A percentile compares a stretch with the other conserved stretches of the same genome.
Evolutionary conservation across 2,797 vertebrate species (phyloP).

Genomic region (Anguilla anguilla): DNA sequence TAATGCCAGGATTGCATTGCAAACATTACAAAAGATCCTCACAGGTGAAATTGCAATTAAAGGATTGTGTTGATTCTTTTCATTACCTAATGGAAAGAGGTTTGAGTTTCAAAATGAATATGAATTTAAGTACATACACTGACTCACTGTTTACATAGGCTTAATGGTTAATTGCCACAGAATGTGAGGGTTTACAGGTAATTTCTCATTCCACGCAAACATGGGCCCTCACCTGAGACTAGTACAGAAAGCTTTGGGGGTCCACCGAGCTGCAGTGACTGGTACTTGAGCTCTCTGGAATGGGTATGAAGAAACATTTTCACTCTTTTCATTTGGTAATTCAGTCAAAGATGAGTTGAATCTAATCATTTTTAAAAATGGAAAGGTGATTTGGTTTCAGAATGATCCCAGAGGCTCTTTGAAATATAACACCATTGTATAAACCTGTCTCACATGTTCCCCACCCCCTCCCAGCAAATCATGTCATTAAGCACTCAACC

Average conservation of each 20-base stretch:
- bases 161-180: constrained; percentile 23
- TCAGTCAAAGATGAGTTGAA: constrained; percentile 34
- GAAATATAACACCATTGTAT: constrained; percentile 59
- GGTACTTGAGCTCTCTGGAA: constrained; percentile 2
- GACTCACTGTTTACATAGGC: constrained; percentile 19
- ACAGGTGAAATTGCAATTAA: constrained; percentile 25
- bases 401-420: constrained; percentile 46
- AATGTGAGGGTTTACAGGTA: background rate
- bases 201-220: background rate
- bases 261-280: background rate
- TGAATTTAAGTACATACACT: constrained; percentile 16
- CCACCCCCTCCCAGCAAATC: constrained; percentile 11
- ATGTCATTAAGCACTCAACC: constrained; percentile 24
- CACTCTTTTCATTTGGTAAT: constrained; percentile 27
- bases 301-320: constrained; percentile 17
- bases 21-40: constrained; percentile 17
- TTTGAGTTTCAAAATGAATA: constrained; percentile 16
- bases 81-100: constrained; percentile 25
- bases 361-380: constrained; percentile 46
- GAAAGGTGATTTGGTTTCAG: constrained; percentile 25
- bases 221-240: background rate
- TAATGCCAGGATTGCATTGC: constrained; percentile 22
- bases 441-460: constrained; percentile 42
- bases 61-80: constrained; percentile 23
- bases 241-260: background rate